Evolutionary conservation across 1,140 invertebrate species (phyloP).

Genomic region (Sycophila sp.): DNA sequence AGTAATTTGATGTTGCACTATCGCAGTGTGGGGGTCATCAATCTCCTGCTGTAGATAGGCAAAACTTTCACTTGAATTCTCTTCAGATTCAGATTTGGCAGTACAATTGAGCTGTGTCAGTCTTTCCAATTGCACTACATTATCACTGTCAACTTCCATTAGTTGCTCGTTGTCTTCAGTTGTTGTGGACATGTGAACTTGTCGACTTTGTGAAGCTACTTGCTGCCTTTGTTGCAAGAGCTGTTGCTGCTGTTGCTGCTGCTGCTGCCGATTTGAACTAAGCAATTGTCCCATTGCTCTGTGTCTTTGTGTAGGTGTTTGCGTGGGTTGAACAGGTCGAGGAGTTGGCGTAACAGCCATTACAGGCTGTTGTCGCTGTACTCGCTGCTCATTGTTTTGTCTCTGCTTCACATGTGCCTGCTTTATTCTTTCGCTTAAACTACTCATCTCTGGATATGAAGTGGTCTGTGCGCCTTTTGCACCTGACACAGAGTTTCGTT

Average conservation of each 20-base stretch:
- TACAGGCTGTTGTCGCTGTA: constrained; percentile 22
- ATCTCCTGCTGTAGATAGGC: constrained; percentile 58
- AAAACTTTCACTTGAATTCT: constrained; percentile 47
- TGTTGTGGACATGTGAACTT: constrained; percentile 36
- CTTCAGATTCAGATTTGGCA: constrained; percentile 44
- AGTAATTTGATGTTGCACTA: constrained; percentile 62
- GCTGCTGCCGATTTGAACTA: background rate
- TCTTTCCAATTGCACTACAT: constrained; percentile 29
- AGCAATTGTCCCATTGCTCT: constrained; percentile 11
- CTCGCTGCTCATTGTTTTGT: constrained; percentile 18
- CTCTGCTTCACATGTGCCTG: constrained; percentile 42
- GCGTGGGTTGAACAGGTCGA: constrained; percentile 1
- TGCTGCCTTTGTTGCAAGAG: constrained; percentile 52
- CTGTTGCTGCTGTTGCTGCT: constrained; percentile 23
- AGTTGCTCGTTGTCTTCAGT: constrained; percentile 34
- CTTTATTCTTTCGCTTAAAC: constrained; percentile 54
- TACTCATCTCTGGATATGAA: constrained; percentile 46
- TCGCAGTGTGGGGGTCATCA: constrained; percentile 53
- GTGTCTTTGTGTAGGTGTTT: constrained; percentile 8
- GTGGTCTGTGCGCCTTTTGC: constrained; percentile 25
- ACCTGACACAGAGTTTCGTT: constrained; percentile 1
- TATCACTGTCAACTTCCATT: constrained; percentile 44
- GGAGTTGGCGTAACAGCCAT: background rate
- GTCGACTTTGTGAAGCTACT: constrained; percentile 45
- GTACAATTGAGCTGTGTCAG: constrained; percentile 39